Base-by-base conservation (phyloP, 2,797 vertebrate species). In the Karalla daura region DNA sequence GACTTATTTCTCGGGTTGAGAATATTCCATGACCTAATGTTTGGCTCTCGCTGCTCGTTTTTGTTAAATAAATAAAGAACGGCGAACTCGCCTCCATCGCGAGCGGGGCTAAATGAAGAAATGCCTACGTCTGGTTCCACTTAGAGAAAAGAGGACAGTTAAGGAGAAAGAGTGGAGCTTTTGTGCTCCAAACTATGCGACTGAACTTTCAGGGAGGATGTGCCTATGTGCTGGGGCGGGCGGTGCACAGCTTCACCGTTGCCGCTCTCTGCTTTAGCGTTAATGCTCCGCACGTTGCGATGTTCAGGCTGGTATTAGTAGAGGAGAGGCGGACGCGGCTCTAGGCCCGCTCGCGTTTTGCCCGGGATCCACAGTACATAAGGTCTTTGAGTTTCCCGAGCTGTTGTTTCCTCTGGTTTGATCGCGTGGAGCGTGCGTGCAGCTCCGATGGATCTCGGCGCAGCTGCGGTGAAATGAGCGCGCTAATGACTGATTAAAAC, bases 21-120 rank as follows among this genome's bases (percentile, higher is more conserved):
- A 90, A 91, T 91, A 88, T 92, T 92, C 92, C 92, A 93, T 93
- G 91, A 93, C 88, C 91, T 93, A 90, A 93, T 92, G 89, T 92
- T 93, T 93, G 87, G 90, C 91, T 92, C 91, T 87, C 88, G 83
- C 83, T 83, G 88, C 89, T 88, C 86, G 66, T 91, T 93, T n/a
- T 90, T 91, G 89, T 92, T 92, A 91, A 91, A 92, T 91, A 92
- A 93, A 93, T 91, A 91, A 91, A 88, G 81, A 88, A 74, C 76
- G 79, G 86, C 80, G n/a, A 82, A 76, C 79, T 84, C 62, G 84
- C 74, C 86, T 85, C 74, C 59, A 77, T 85, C 80, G 67, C 63
- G 89, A 88, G n/a, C n/a, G 47, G 82, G 86, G 60, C 87, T 81
- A 80, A 84, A 90, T 87, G 86, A 86, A 91, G 89, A 88, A 90